A percentile compares a stretch with the other conserved stretches of the same genome.
These are phyloP conservation scores for Mico argentatus DNA, from an alignment of 2,797 vertebrate genomes.

Conservation along the genomic window DNA sequence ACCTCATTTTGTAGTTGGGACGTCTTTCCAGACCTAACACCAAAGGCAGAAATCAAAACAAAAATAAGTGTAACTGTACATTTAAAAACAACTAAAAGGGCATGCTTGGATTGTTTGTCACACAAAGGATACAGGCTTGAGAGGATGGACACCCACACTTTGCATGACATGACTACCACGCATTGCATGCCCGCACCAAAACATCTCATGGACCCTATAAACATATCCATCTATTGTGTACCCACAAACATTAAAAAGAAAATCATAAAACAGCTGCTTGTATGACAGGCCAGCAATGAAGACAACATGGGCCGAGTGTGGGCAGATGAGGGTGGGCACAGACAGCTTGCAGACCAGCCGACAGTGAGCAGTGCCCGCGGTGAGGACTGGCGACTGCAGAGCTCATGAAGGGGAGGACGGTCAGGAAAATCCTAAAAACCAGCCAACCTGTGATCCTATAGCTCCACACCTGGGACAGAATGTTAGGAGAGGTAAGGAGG, in stretches of 20 bases:
- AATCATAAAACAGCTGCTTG: neutral
- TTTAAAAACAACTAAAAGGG: neutral
- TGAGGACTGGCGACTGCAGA: neutral
- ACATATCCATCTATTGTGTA: neutral
- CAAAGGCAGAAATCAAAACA: neutral
- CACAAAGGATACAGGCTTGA: neutral
- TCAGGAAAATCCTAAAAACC: neutral
- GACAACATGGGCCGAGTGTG: rapidly evolving
- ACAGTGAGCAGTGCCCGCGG: neutral
- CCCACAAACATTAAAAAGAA: neutral
- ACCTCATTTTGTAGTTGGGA: neutral
- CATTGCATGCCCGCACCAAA: neutral
- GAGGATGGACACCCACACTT: neutral
- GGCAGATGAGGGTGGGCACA: neutral
- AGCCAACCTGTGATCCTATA: neutral
- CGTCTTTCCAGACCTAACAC: neutral
- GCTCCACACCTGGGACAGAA: no score
- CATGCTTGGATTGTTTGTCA: neutral
- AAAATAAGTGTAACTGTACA: neutral
- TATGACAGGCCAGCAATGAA: neutral
- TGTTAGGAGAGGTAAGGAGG: neutral
- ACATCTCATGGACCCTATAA: neutral
- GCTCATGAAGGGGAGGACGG: no score
- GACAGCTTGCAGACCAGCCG: rapidly evolving
- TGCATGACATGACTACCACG: neutral